Evolutionary conservation across 2,888 invertebrate species (phyloP), one percentile per base, ranked within the genome.

Genomic region (Phortica magna): DNA sequence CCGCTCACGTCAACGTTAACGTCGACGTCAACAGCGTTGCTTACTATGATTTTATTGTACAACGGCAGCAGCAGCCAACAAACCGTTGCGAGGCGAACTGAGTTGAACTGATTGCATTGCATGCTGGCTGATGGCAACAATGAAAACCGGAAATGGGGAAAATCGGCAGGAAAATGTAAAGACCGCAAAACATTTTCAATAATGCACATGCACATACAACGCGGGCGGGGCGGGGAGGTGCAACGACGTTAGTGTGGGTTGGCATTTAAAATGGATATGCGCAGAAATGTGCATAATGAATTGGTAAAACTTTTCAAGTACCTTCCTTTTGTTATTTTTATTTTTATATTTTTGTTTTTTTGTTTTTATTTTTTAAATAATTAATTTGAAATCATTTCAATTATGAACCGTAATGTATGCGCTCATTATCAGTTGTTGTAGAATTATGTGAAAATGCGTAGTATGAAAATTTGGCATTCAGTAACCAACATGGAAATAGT

Each of bases 111-210:
- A 53, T 39, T 48, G 10, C 19, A 55, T 55, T 22, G 61, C 48
- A 70, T 48, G 55, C 53, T 71, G 55, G 7, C 19, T 22, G 55
- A 7, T n/a, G 68, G 76, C 6, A 72, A 57, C 57, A 57, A 22
- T 76, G 39, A 67, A 74, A 78, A 85, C 79, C 80, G 80, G 78
- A 81, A 82, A 81, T 84, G 81, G 81, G 80, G 81, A 81, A 81
- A 88, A 85, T 85, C 85, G 84, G 84, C 84, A 85, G 84, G 80
- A 75, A 78, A 85, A 71, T 53, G 53, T 31, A 19, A 71, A 53
- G 53, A 88, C 85, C 85, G 78, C 88, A 85, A 85, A 85, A 79
- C 88, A 83, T 83, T 85, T 85, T 88, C 70, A 87, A 88, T 83
- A 87, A 83, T 83, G 79, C 77, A 80, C 78, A 31, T 64, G 9